phyloP scores from a whole-genome alignment of 2,113 vertebrate species.

The Chinchilla lanigera region DNA sequence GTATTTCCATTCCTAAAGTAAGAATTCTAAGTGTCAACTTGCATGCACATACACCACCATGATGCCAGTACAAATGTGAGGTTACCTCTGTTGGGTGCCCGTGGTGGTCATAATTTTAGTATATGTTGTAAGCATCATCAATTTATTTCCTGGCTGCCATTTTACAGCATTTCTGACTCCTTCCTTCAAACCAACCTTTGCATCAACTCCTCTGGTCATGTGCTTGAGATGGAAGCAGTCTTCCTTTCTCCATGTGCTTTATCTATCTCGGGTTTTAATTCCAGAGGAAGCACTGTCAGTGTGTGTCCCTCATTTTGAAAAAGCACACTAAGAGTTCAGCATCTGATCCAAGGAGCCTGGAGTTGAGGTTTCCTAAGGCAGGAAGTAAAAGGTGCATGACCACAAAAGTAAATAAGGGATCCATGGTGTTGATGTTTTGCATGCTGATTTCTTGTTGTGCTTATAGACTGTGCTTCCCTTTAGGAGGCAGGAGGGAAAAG shows the following conservation, averaged over 20 bases:
- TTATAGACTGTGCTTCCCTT: background rate
- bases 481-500: background rate
- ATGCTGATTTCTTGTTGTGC: background rate
- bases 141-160: slow-evolving; percentile 37
- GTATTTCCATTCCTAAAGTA: background rate
- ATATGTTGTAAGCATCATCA: background rate
- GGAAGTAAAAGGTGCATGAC: background rate
- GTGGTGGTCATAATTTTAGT: background rate
- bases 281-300: slow-evolving; percentile 57
- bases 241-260: background rate
- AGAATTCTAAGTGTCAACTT: background rate
- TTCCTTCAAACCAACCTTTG: slow-evolving; percentile 10
- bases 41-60: background rate
- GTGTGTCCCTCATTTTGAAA: slow-evolving; percentile 61
- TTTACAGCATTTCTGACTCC: slow-evolving; percentile 56
- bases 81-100: background rate
- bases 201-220: slow-evolving; percentile 53
- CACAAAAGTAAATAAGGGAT: background rate
- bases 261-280: slow-evolving; percentile 42
- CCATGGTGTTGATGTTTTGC: background rate
- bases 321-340: slow-evolving; percentile 23
- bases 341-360: background rate
- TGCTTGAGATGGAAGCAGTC: slow-evolving; percentile 45
- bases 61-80: background rate
- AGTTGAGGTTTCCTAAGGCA: slow-evolving; percentile 13